A percentile compares a stretch with the other conserved stretches of the same genome.
These are phyloP conservation scores for Eurytoma californica DNA, from an alignment of 2,888 invertebrate species.

Conservation along the genomic window DNA sequence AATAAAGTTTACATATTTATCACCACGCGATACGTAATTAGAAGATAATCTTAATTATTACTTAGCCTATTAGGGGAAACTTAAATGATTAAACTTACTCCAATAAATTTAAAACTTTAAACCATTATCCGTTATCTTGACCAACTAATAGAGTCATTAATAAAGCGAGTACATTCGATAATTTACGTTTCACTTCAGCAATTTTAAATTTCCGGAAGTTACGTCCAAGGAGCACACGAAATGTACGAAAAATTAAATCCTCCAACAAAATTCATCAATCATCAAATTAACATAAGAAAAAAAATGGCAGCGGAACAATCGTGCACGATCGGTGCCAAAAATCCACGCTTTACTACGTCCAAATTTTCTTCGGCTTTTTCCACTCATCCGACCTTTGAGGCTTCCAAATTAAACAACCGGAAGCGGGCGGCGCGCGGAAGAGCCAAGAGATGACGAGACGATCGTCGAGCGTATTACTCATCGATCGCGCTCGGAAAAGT, in stretches of 20 bases:
- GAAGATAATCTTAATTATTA: constrained; percentile 5
- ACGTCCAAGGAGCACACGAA: too few relatives aligned
- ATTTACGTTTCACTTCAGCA: background rate
- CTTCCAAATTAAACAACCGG: too few relatives aligned
- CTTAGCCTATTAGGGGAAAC: constrained; percentile 25
- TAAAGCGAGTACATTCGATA: background rate
- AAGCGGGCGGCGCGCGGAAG: too few relatives aligned
- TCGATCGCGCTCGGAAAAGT: constrained; percentile 6
- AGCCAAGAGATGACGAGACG: too few relatives aligned
- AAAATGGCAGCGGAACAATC: too few relatives aligned
- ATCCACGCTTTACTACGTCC: too few relatives aligned
- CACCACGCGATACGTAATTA: constrained; percentile 14
- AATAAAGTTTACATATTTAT: constrained; percentile 8
- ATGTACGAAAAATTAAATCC: too few relatives aligned
- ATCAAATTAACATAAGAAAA: too few relatives aligned
- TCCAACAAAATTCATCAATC: background rate
- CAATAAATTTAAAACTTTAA: constrained; percentile 20
- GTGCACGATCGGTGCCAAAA: too few relatives aligned
- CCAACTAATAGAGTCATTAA: background rate
- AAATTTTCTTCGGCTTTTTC: too few relatives aligned
- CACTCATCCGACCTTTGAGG: too few relatives aligned
- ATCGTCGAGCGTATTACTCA: background rate
- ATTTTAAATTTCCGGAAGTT: background rate
- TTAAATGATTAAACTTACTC: constrained; percentile 19
- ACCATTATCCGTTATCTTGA: constrained; percentile 21